Evolutionary conservation across 1,140 invertebrate genomes (phyloP), one percentile per base, ranked within the genome.

Genomic region (Dendrolimus kikuchii): DNA sequence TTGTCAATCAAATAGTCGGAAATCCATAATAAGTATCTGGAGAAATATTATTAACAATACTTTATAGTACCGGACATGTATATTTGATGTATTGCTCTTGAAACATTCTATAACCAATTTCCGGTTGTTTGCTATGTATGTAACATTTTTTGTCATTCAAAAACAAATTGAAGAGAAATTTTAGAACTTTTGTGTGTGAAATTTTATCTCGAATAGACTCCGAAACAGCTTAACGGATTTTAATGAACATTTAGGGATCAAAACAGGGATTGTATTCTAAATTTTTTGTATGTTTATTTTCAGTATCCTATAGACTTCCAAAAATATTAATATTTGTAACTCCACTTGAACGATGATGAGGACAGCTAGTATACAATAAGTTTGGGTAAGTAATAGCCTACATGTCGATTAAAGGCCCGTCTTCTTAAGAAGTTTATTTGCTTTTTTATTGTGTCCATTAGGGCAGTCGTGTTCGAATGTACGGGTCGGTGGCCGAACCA

Each of bases 1-100:
- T 77, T 78, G 74, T 77, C 69, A 73, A 78, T 78, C 74, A 77
- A 57, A 52, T 62, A 72, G 62, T 73, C 70, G 73, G 71, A 75
- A 78, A 72, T 76, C 74, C 71, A 70, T 74, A 82, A 77, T 68
- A 71, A 66, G 69, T 60, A 60, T 63, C 51, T 50, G 52, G 53
- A 38, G 51, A 52, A 51, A 58, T 59, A 50, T 57, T 60, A 59
- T 45, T 52, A 54, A 52, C 41, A 46, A 46, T 8, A 46, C 8
- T 46, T 9, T 46, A 46, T 46, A 10, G 8, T 9, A 47, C 23
- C 37, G 43, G n/a, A 9, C n/a, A 9, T 45, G 8, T 45, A 5
- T n/a, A 45, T 45, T 45, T 10, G 5, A 10, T 45, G 43, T 10
- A 8, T 45, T 45, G n/a, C 43, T 45, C 5, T 45, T n/a, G 4